Conservation (phyloP, 2,797 vertebrate genomes). For the Rhinogobio ventralis region DNA sequence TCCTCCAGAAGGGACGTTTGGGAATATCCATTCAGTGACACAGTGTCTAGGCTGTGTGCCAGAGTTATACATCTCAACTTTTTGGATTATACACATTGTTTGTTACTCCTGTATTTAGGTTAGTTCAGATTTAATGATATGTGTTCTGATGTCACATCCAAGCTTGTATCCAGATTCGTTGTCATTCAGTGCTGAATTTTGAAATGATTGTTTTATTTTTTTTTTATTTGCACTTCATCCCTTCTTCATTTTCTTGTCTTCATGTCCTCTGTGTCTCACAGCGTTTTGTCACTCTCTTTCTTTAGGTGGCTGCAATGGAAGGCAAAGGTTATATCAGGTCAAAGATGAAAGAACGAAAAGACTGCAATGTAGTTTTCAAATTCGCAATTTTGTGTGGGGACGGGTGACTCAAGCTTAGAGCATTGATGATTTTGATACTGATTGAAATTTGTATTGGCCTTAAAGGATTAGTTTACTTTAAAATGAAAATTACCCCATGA, state of each 20-base stretch:
- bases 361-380: neutral
- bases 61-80: constrained; percentile 39
- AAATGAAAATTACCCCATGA: too few species aligned
- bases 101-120: constrained; percentile 61
- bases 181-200: constrained; percentile 30
- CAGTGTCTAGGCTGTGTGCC: constrained; percentile 19
- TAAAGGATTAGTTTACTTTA: too few species aligned
- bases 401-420: neutral
- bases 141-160: constrained; percentile 33
- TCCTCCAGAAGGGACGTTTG: neutral
- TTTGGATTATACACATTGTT: constrained; percentile 46
- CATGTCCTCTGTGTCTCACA: constrained; percentile 76
- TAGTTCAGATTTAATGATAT: constrained; percentile 33
- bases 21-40: constrained; percentile 35
- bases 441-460: neutral
- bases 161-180: constrained; percentile 3
- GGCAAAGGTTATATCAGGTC: constrained; percentile 39
- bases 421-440: neutral
- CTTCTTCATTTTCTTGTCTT: constrained; percentile 54
- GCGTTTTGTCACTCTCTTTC: constrained; percentile 98
- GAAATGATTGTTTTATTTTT: constrained; percentile 20
- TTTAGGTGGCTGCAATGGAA: constrained; percentile 91
- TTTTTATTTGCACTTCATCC: constrained; percentile 62
- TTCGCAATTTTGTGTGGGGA: neutral
- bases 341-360: constrained; percentile 8